Conservation (phyloP, 2,797 vertebrate genomes). For the Apogon talboti region DNA sequence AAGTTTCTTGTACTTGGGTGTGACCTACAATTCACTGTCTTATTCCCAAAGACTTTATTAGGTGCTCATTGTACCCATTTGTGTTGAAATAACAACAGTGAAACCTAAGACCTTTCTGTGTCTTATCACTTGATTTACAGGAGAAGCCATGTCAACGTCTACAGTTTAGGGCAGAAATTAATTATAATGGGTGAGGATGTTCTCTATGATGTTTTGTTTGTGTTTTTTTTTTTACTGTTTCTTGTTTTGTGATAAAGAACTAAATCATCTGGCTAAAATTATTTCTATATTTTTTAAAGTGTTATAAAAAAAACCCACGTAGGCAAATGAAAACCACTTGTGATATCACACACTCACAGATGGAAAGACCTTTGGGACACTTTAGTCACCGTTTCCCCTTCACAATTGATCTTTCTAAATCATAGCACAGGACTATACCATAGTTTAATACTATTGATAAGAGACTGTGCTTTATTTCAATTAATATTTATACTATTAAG, state of each 20-base stretch:
- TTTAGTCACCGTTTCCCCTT: conserved; percentile 40
- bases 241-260: too few relatives aligned
- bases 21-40: conserved; percentile 48
- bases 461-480: too few relatives aligned
- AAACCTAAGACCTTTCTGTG: not conserved
- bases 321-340: conserved; percentile 37
- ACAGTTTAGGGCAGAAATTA: not conserved
- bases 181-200: not conserved
- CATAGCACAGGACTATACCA: not conserved
- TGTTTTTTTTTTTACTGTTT: too few relatives aligned
- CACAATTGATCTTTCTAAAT: conserved; percentile 3
- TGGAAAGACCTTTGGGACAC: conserved; percentile 59
- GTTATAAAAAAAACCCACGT: too few relatives aligned
- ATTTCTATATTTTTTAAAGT: too few relatives aligned
- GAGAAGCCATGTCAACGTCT: not conserved
- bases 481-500: not conserved
- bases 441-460: not conserved
- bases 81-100: not conserved
- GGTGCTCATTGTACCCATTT: not conserved
- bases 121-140: not conserved
- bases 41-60: conserved; percentile 14
- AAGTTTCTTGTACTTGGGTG: conserved; percentile 42
- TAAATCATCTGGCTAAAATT: too few relatives aligned
- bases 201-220: too few relatives aligned
- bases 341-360: conserved; percentile 35